Evolutionary conservation across 1,140 invertebrate genomes (phyloP).

Genomic region (Apis cerana): DNA sequence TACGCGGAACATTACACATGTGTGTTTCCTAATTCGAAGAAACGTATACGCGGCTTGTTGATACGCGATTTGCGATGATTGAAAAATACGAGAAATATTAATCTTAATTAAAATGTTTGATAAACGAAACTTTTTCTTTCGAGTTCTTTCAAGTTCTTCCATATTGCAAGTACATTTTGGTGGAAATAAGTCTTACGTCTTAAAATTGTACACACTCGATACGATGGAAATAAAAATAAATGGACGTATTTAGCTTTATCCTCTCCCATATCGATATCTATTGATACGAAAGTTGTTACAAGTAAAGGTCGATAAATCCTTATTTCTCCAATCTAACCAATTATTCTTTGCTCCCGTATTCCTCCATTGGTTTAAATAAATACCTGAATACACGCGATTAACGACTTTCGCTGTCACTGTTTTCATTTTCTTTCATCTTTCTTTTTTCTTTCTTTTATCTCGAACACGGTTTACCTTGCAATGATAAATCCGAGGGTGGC

Average conservation of each 20-base stretch:
- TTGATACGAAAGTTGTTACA: background rate
- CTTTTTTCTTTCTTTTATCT: no score
- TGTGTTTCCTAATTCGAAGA: slow-evolving; percentile 38
- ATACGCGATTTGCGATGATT: background rate
- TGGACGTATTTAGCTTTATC: no score
- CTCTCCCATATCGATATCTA: background rate
- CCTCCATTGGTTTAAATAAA: background rate
- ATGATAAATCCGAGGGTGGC: no score
- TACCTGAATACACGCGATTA: background rate
- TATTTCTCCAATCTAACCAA: background rate
- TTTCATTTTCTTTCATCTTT: no score
- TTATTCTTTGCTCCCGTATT: background rate
- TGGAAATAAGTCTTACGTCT: no score
- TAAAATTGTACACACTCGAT: no score
- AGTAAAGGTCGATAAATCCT: background rate
- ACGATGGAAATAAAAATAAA: background rate
- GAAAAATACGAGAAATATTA: background rate
- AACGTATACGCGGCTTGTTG: slow-evolving; percentile 27
- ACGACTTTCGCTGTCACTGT: no score
- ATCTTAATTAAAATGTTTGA: no score
- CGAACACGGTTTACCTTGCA: no score
- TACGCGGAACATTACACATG: slow-evolving; percentile 55
- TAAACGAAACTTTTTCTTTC: no score
- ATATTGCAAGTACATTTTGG: no score
- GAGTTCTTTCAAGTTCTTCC: no score